Percentiles rank a stretch among this genome's conserved stretches.
Conservation (phyloP, 2,113 vertebrate genomes). For the Rhodinocichla rosea region DNA sequence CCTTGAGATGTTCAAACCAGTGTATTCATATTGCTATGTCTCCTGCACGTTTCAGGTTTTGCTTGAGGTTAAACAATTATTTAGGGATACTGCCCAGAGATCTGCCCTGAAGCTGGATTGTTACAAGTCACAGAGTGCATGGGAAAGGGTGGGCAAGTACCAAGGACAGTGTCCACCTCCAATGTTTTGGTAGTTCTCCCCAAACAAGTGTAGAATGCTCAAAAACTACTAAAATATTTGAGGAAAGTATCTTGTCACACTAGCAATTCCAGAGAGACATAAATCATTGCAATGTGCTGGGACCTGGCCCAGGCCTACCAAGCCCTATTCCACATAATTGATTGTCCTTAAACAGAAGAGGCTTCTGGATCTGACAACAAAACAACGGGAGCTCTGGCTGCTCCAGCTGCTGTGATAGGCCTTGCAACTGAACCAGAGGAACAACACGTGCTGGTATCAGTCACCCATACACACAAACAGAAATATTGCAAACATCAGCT, state of each 20-base stretch:
- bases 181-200: not conserved
- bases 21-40: accelerated
- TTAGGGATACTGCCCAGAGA: not conserved
- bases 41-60: not conserved
- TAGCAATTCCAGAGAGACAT: not conserved
- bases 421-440: not conserved
- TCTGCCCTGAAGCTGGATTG: not conserved
- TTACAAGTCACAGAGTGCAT: not conserved
- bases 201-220: not conserved
- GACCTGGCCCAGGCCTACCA: not conserved
- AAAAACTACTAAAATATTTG: not conserved
- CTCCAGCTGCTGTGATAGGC: not conserved
- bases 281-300: not conserved
- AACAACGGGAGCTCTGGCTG: not conserved
- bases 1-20: not conserved
- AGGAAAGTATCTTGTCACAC: not conserved
- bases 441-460: accelerated
- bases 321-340: not conserved
- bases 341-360: not conserved
- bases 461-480: not conserved
- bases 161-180: not conserved
- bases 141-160: not conserved
- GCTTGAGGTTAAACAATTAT: not conserved
- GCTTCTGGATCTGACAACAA: not conserved
- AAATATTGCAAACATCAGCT: not conserved